phyloP scores from a whole-genome alignment of 2,113 vertebrate genomes.

The Eptesicus fuscus region DNA sequence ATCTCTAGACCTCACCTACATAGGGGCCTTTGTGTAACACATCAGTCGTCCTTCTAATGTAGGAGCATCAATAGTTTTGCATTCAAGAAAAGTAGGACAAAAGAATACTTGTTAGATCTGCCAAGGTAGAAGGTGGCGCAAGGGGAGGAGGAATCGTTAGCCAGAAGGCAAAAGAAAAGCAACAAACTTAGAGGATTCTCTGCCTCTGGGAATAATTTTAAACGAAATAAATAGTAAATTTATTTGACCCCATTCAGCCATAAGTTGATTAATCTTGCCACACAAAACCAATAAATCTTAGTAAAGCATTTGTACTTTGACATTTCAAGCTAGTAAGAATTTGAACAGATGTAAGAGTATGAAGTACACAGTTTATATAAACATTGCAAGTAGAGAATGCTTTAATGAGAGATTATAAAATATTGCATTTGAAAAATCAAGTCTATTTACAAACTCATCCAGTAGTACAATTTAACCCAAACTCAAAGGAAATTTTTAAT shows the following conservation, averaged over 20 bases:
- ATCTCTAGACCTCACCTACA: conserved; percentile 37
- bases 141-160: conserved; percentile 54
- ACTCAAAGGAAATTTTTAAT: background rate
- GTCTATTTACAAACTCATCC: background rate
- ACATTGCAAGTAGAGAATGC: conserved; percentile 49
- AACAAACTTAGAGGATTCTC: conserved; percentile 63
- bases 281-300: conserved; percentile 71
- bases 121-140: background rate
- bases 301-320: conserved; percentile 51
- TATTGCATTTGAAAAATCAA: conserved; percentile 58
- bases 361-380: conserved; percentile 68
- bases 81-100: conserved; percentile 54
- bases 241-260: conserved; percentile 70
- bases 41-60: conserved; percentile 52
- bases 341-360: conserved; percentile 57
- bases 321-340: conserved; percentile 68
- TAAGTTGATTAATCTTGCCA: conserved; percentile 71
- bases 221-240: conserved; percentile 74
- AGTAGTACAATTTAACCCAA: background rate
- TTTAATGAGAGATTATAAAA: conserved; percentile 69
- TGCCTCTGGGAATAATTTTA: conserved; percentile 64
- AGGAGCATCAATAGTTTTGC: conserved; percentile 26
- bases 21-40: conserved; percentile 27
- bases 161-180: conserved; percentile 54
- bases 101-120: conserved; percentile 54